Evolutionary conservation across 2,797 vertebrate species (phyloP).

Genomic region (Chaetophractus vellerosus): DNA sequence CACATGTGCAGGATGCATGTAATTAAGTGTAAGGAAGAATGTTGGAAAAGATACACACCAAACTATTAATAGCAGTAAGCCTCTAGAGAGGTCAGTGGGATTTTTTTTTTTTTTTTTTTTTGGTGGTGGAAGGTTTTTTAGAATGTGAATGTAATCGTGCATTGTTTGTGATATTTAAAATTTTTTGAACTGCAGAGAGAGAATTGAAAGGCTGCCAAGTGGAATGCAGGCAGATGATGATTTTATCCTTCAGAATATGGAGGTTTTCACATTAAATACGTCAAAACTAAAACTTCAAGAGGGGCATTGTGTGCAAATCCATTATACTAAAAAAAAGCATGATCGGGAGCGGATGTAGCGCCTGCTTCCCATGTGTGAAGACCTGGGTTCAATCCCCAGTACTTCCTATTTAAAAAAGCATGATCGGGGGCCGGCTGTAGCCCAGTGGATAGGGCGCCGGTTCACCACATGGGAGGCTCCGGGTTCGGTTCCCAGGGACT

Average conservation of each 20-base stretch:
- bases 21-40: neutral
- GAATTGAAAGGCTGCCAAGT: neutral
- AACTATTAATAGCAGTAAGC: neutral
- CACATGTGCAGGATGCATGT: neutral
- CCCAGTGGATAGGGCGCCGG: too few species aligned
- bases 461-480: too few species aligned
- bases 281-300: slow-evolving; percentile 29
- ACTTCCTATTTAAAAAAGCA: neutral
- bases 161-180: slow-evolving; percentile 41
- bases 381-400: too few species aligned
- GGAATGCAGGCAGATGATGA: neutral
- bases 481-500: too few species aligned
- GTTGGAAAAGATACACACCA: neutral
- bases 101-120: neutral
- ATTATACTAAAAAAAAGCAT: neutral
- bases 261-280: slow-evolving; percentile 5
- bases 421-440: too few species aligned
- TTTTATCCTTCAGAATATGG: slow-evolving; percentile 29
- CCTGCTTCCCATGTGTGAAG: too few species aligned
- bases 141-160: slow-evolving; percentile 27
- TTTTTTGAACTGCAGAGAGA: neutral
- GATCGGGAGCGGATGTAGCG: too few species aligned
- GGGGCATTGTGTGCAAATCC: neutral
- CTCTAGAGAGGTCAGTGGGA: neutral
- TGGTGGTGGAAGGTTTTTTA: slow-evolving; percentile 3